phyloP scores from a whole-genome alignment of 2,113 vertebrate species.

The Tetrao urogallus region DNA sequence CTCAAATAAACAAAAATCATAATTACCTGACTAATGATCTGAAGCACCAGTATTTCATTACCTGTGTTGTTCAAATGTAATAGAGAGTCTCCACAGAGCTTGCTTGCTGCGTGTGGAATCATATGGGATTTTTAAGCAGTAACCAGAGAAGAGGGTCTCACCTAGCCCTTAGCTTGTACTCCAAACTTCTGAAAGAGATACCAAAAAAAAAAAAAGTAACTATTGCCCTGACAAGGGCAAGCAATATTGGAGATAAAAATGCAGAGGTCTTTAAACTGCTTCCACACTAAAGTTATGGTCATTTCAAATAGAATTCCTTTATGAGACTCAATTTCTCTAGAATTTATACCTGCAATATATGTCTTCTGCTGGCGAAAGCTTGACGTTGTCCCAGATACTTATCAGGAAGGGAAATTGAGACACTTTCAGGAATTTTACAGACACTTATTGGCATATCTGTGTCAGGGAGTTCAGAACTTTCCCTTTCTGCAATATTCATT shows the following conservation, averaged over 20 bases:
- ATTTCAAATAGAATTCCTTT: slow-evolving; percentile 40
- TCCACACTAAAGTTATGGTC: neutral
- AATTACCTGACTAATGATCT: slow-evolving; percentile 48
- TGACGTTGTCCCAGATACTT: neutral
- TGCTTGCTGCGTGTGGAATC: neutral
- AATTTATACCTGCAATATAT: slow-evolving; percentile 6
- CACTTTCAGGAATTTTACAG: neutral
- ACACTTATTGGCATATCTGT: neutral
- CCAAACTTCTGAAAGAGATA: neutral
- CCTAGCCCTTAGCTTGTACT: neutral
- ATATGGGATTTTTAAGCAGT: neutral
- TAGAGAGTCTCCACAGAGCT: neutral
- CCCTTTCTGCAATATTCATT: neutral
- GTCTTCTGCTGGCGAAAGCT: neutral
- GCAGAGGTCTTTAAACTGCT: slow-evolving; percentile 18
- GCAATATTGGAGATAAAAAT: slow-evolving; percentile 14
- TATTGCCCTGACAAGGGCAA: slow-evolving; percentile 20
- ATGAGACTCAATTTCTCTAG: slow-evolving; percentile 5
- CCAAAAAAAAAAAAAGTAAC: neutral
- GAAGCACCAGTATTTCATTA: slow-evolving; percentile 22
- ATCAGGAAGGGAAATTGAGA: neutral
- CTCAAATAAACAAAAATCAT: slow-evolving; percentile 46
- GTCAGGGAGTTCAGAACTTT: neutral
- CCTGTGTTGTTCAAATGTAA: neutral
- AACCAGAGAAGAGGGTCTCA: neutral